A percentile compares a stretch with the other conserved stretches of the same genome.
phyloP scores from a whole-genome alignment of 2,888 invertebrate genomes.

The Nudaria mundana region DNA sequence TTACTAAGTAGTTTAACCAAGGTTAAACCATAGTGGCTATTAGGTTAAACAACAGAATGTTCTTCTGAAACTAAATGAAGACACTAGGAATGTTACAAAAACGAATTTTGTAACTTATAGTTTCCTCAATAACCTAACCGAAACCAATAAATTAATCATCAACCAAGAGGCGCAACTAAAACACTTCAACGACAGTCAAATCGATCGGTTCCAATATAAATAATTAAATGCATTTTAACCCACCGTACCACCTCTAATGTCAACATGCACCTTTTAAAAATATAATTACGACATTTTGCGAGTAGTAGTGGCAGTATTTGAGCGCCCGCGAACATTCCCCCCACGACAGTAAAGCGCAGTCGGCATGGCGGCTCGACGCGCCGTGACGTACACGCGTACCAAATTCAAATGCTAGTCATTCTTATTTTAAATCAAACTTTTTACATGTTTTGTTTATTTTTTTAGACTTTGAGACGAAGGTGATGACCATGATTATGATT shows the following conservation, averaged over 20 bases:
- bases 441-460: slow-evolving; percentile 26
- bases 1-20: no score
- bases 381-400: slow-evolving; percentile 48
- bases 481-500: slow-evolving; percentile 38
- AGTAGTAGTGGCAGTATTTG: slow-evolving; percentile 74
- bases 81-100: no score
- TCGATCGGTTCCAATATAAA: slow-evolving; percentile 43
- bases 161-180: slow-evolving; percentile 9
- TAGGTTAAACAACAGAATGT: not conserved
- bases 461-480: slow-evolving; percentile 38
- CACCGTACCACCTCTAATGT: slow-evolving; percentile 43
- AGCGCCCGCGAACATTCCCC: slow-evolving; percentile 40
- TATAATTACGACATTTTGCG: slow-evolving; percentile 45
- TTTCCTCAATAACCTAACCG: slow-evolving; percentile 7
- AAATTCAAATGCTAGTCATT: slow-evolving; percentile 66
- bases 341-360: slow-evolving; percentile 56
- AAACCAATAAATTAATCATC: no score
- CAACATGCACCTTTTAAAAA: slow-evolving; percentile 42
- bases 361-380: slow-evolving; percentile 64
- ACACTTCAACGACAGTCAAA: slow-evolving; percentile 18
- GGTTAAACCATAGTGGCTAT: not conserved
- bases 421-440: slow-evolving; percentile 30
- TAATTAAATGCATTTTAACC: slow-evolving; percentile 35
- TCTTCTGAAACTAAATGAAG: not conserved
- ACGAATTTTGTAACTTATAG: slow-evolving; percentile 14